phyloP scores from a whole-genome alignment of 2,888 invertebrate genomes.

The Leistus spinibarbis region DNA sequence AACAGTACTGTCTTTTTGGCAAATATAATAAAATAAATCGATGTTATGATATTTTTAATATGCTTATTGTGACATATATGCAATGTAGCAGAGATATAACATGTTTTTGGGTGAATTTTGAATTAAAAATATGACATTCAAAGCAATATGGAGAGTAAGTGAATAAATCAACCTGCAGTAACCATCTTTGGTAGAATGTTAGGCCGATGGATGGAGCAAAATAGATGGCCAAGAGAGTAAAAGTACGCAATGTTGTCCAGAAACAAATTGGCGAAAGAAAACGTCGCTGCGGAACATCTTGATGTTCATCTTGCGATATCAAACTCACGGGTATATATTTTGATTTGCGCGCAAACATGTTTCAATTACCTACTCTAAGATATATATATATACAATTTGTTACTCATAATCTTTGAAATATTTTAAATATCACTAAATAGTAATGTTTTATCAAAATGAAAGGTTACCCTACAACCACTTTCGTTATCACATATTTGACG shows the following conservation, averaged over 20 bases:
- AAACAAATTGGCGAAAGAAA: constrained; percentile 52
- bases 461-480: not conserved
- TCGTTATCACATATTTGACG: constrained; percentile 6
- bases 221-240: constrained; percentile 76
- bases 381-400: not conserved
- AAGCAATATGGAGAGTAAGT: not conserved
- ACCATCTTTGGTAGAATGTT: constrained; percentile 96
- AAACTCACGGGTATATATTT: constrained; percentile 35
- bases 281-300: constrained; percentile 49
- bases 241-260: constrained; percentile 54
- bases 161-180: constrained; percentile 70
- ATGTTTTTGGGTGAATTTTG: too few species aligned
- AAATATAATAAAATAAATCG: too few species aligned
- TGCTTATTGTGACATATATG: too few species aligned
- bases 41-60: too few species aligned
- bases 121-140: not conserved
- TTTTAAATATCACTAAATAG: not conserved
- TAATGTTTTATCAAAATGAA: not conserved
- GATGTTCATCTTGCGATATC: constrained; percentile 46
- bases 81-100: too few species aligned
- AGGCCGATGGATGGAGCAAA: constrained; percentile 92
- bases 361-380: constrained; percentile 3
- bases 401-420: not conserved
- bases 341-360: constrained; percentile 23
- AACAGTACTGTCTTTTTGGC: too few species aligned